A percentile compares a stretch with the other conserved stretches of the same genome.
Conservation (phyloP, 2,888 invertebrate genomes). For the Sphaerophoria rueppellii region DNA sequence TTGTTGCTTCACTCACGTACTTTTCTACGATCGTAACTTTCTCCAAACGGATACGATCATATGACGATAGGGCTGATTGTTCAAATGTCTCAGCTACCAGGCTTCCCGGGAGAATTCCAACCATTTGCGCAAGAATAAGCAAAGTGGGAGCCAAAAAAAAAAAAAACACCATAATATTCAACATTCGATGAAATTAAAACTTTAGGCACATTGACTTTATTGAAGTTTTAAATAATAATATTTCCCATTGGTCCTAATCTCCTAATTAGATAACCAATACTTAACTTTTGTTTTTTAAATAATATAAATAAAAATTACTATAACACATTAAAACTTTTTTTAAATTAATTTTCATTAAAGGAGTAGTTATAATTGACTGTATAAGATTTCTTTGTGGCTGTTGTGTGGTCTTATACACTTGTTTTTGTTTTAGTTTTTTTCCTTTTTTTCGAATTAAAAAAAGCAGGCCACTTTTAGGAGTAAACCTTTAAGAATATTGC, state of each 20-base stretch:
- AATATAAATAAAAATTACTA: conserved; percentile 61
- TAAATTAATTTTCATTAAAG: conserved; percentile 40
- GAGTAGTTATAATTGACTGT: background rate
- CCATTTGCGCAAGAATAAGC: too few relatives aligned
- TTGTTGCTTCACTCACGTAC: too few relatives aligned
- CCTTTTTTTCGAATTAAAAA: conserved; percentile 17
- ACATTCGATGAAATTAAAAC: conserved; percentile 48
- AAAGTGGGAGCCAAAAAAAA: background rate
- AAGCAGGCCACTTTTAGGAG: background rate
- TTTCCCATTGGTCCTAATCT: conserved; percentile 49
- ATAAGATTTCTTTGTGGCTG: conserved; percentile 7
- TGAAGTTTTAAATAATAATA: conserved; percentile 48
- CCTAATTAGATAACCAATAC: conserved; percentile 7
- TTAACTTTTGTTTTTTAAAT: conserved; percentile 4
- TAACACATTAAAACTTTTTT: conserved; percentile 58
- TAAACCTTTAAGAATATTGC: conserved; percentile 48
- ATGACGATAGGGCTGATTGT: too few relatives aligned
- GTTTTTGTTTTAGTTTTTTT: conserved; percentile 13
- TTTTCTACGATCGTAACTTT: too few relatives aligned
- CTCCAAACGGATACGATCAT: too few relatives aligned
- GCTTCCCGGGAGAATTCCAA: too few relatives aligned
- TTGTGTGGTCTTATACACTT: conserved; percentile 35
- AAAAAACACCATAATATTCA: background rate
- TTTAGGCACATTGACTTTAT: conserved; percentile 62
- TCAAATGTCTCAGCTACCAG: too few relatives aligned